Evolutionary conservation across 2,113 vertebrate species (phyloP).

Genomic region (Oxyruncus cristatus): DNA sequence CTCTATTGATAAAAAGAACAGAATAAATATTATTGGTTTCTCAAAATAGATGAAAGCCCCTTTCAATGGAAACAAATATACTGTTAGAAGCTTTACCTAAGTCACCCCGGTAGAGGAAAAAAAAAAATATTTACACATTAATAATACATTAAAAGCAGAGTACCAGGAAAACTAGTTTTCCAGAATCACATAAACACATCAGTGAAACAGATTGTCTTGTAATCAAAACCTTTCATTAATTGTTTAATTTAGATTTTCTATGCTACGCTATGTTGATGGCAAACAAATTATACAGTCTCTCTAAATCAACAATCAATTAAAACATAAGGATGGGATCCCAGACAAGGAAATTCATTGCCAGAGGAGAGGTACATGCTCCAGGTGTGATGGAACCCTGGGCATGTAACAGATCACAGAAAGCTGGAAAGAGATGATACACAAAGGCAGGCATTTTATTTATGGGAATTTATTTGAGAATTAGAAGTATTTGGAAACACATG

Average conservation of each 20-base stretch:
- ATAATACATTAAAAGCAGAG: not conserved
- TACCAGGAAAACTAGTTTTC: not conserved
- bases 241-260: not conserved
- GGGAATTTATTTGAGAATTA: not conserved
- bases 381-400: too few relatives aligned
- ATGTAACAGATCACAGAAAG: too few relatives aligned
- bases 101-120: not conserved
- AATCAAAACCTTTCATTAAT: not conserved
- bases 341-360: not conserved
- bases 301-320: not conserved
- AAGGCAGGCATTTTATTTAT: not conserved
- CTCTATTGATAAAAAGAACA: constrained; percentile 75
- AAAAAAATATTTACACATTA: not conserved
- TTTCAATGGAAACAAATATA: not conserved
- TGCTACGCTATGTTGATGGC: not conserved
- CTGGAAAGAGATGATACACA: not conserved
- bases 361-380: too few relatives aligned
- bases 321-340: not conserved
- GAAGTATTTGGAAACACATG: not conserved
- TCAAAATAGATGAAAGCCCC: not conserved
- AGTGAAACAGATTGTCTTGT: not conserved
- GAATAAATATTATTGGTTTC: not conserved
- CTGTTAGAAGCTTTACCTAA: not conserved
- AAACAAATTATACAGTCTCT: not conserved
- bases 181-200: not conserved